Evolutionary conservation across 2,888 invertebrate species (phyloP), one percentile per base, ranked within the genome.

Genomic region (Caenorhabditis sulstoni): DNA sequence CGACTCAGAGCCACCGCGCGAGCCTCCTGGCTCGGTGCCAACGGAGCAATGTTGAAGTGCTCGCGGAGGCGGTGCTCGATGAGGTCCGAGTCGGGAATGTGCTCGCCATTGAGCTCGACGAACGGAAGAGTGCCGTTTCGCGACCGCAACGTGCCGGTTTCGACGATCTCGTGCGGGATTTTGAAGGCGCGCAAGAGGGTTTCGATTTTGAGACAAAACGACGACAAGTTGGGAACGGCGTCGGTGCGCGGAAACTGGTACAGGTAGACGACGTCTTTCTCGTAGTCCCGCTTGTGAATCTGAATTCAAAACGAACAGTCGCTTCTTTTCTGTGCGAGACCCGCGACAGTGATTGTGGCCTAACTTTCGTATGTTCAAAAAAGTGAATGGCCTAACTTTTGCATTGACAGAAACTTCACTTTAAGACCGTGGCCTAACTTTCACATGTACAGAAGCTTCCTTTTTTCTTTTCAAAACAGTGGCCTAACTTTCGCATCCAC

Each of bases 201-300:
- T 65, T 88, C 88, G 12, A 85, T 62, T 73, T 88, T 88, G 53
- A 88, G 61, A 70, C 88, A 88, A 59, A 79, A 89, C 5, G 88
- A 88, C 4, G 88, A 88, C 11, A 88, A 70, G 70, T 86, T 89
- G 18, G 86, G 88, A 3, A 82, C 71, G 11, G 82, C 68, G 8
- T 84, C 80, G 22, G 81, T 70, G 0, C 86, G 82, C 5, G 84
- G 84, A 59, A 11, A 66, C 29, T 14, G 22, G 11, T 37, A 37
- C 12, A 29, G 29, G 29, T 29, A 29, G 29, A 29, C 18, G 16
- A 11, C 5, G 14, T 20, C 8, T 11, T 9, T 16, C 18, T 20
- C 3, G 7, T 29, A 29, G 29, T 29, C 29, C 3, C 29, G 29
- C 29, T 29, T 29, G 88, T 29, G 29, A 7, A 29, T 29, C 29